Base-by-base conservation (phyloP, 2,797 vertebrate species). In the Gallinago nigripennis region DNA sequence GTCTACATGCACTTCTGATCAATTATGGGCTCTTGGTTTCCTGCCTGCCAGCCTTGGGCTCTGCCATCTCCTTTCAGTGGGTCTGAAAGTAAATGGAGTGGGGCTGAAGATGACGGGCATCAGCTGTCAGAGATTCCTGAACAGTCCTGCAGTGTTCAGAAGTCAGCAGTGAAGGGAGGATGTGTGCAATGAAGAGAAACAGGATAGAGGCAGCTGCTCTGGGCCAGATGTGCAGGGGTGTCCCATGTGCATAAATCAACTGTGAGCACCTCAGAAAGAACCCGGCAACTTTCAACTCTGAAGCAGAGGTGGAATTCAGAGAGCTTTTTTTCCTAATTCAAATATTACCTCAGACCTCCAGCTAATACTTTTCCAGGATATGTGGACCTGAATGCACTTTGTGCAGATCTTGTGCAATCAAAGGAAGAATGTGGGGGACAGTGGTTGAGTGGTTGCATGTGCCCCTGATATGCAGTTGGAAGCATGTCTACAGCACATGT, bases 11-110 rank as follows among this genome's bases (percentile, higher is more conserved):
- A 9, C 12, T 31, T 54, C 30, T 51, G 64, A 20, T 35, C 51
- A 4, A 0, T 35, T 19, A 31, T 8, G 46, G 23, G 21, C 51
- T n/a, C 1, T 16, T 4, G 3, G 8, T 48, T 3, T 78, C 71
- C 68, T 79, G 46, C 16, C 48, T 0, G 0, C 58, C 60, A 51
- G 37, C 48, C 45, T 14, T 3, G 10, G 60, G 30, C 45, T 84
- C 19, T 1, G 4, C 72, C 45, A 6, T 16, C 4, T 1, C 64
- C 50, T 41, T 57, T 20, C 66, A 37, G 11, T 27, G 33, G 35
- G 6, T 51, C 45, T 77, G 78, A 46, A 50, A n/a, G 27, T 30
- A 66, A 37, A 16, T 33, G 45, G 28, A 50, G 48, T 1, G 2
- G 65, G 30, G 46, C 79, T 91, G 88, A 51, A 51, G 65, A 31